phyloP scores from a whole-genome alignment of 2,113 vertebrate species.

The Zootoca vivipara region DNA sequence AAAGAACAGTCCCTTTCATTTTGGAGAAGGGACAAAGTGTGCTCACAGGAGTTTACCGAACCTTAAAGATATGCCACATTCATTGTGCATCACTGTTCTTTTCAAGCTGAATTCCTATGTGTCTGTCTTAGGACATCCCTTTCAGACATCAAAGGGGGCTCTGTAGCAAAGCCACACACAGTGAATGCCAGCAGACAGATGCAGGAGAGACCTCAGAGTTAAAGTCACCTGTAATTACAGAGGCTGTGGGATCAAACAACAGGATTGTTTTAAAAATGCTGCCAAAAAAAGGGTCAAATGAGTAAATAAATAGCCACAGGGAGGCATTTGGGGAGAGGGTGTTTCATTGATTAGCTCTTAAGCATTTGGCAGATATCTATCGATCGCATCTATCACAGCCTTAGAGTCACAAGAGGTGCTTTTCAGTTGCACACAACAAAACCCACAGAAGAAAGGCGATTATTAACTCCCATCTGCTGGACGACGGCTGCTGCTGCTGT shows the following conservation, averaged over 20 bases:
- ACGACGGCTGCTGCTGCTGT: conserved; percentile 73
- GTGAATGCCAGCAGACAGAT: conserved; percentile 27
- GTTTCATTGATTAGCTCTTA: conserved; percentile 43
- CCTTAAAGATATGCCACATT: not conserved
- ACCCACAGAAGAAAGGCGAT: conserved; percentile 73
- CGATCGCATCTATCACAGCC: not conserved
- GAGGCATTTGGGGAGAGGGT: not conserved
- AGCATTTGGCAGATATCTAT: conserved; percentile 28
- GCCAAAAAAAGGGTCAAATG: conserved; percentile 41
- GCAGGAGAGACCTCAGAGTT: not conserved
- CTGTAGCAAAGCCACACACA: not conserved
- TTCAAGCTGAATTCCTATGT: not conserved
- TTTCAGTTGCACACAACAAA: conserved; percentile 62
- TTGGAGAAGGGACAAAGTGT: not conserved
- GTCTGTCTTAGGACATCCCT: not conserved
- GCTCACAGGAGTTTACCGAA: not conserved
- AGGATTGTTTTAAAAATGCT: conserved; percentile 54
- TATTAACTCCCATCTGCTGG: conserved; percentile 80
- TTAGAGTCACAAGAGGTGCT: conserved; percentile 24
- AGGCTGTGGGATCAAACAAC: conserved; percentile 53
- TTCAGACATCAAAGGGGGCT: conserved; percentile 48
- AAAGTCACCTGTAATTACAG: conserved; percentile 36
- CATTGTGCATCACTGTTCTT: not conserved
- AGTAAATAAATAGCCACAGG: not conserved
- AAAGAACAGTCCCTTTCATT: not conserved